Percentiles rank a stretch among this genome's conserved stretches.
Conservation (phyloP, 2,113 vertebrate genomes). For the Cheilinus undulatus region DNA sequence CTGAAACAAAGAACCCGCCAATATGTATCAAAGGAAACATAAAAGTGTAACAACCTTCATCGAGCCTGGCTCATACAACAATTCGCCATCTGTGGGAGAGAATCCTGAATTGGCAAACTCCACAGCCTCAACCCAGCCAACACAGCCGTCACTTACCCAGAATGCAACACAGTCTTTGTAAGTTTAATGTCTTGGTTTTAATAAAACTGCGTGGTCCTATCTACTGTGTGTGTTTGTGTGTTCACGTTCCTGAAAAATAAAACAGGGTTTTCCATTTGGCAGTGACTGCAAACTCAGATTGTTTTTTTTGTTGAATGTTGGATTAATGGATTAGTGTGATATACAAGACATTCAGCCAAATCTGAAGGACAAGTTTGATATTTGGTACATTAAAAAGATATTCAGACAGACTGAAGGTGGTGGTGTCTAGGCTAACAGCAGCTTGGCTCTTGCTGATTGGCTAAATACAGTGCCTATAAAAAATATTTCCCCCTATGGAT, state of each 20-base stretch:
- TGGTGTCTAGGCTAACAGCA: too few species aligned
- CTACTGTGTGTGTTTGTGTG: not conserved
- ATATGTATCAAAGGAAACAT: slow-evolving; percentile 55
- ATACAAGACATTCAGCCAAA: too few species aligned
- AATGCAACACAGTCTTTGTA: slow-evolving; percentile 19
- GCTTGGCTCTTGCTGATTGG: too few species aligned
- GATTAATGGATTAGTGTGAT: too few species aligned
- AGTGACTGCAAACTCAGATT: too few species aligned
- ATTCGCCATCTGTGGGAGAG: slow-evolving; percentile 36
- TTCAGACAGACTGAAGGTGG: too few species aligned
- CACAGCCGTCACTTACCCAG: slow-evolving; percentile 17
- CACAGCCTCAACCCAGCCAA: not conserved
- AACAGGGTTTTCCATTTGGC: too few species aligned
- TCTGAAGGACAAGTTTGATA: too few species aligned
- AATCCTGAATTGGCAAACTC: slow-evolving; percentile 25
- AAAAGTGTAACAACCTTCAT: slow-evolving; percentile 41
- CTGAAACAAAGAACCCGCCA: slow-evolving; percentile 18
- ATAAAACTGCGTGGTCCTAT: not conserved
- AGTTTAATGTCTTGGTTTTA: not conserved
- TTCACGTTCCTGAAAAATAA: not conserved
- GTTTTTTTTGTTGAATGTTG: not conserved
- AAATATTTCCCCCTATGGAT: too few species aligned
- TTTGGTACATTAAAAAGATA: too few species aligned
- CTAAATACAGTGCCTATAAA: too few species aligned
- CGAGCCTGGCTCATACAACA: slow-evolving; percentile 37